Percentiles rank a stretch among this genome's conserved stretches.
Conservation (phyloP, 2,113 vertebrate genomes). For the Holacanthus passer region DNA sequence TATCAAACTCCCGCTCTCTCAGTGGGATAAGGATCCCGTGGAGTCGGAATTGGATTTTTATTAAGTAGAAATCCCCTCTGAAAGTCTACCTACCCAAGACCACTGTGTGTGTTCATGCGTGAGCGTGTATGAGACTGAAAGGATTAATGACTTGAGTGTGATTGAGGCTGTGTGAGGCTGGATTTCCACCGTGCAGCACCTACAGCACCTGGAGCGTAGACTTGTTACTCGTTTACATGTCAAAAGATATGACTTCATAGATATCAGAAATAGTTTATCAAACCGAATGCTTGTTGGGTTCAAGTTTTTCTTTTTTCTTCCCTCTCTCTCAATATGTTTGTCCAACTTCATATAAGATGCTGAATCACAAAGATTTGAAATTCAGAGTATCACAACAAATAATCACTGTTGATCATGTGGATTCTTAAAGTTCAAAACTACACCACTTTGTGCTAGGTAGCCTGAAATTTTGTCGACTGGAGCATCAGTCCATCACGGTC, state of each 20-base stretch:
- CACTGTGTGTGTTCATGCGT: neutral
- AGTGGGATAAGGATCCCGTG: constrained; percentile 50
- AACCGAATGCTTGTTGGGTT: neutral
- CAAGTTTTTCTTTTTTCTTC: neutral
- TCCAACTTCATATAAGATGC: no score
- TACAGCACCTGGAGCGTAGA: constrained; percentile 4
- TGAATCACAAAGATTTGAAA: neutral
- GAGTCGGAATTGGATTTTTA: constrained; percentile 70
- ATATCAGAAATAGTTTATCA: neutral
- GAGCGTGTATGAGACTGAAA: constrained; percentile 14
- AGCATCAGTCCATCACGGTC: neutral
- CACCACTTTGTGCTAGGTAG: neutral
- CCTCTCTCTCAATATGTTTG: no score
- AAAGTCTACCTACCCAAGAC: constrained; percentile 49
- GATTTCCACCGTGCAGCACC: constrained; percentile 4
- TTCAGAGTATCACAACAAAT: no score
- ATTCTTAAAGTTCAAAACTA: neutral
- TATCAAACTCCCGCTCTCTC: constrained; percentile 48
- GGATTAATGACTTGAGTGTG: constrained; percentile 48
- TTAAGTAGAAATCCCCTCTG: constrained; percentile 64
- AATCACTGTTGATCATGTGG: no score
- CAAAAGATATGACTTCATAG: neutral
- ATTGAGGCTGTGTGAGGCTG: constrained; percentile 20
- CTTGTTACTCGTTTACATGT: neutral
- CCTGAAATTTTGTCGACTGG: neutral